Conservation (phyloP, 1,140 invertebrate species). For the Eupeodes corollae region DNA sequence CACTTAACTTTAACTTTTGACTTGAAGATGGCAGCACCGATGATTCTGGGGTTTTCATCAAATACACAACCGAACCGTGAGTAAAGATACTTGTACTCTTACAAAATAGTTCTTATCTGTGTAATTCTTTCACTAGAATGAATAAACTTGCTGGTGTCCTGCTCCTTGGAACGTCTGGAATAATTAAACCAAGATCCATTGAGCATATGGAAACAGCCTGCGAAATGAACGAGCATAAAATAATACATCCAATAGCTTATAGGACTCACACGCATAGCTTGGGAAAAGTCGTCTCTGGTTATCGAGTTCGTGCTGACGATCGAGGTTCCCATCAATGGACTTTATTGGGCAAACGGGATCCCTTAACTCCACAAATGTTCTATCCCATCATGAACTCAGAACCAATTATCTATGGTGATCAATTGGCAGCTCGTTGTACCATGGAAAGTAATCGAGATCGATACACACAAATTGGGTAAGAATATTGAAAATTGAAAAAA, state of each 20-base stretch:
- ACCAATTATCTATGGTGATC: conserved; percentile 55
- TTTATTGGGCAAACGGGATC: conserved; percentile 81
- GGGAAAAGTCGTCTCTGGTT: conserved; percentile 78
- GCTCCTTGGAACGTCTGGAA: conserved; percentile 70
- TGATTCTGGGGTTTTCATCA: conserved; percentile 67
- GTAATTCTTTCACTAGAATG: conserved; percentile 38
- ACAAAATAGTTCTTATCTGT: too few species aligned
- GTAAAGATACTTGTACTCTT: conserved; percentile 17
- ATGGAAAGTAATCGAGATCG: conserved; percentile 63
- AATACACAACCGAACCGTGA: conserved; percentile 65
- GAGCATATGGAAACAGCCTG: conserved; percentile 87
- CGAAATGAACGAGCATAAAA: conserved; percentile 64
- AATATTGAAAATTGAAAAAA: conserved; percentile 9
- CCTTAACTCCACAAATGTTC: conserved; percentile 91
- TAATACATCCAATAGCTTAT: conserved; percentile 89
- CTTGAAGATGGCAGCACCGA: conserved; percentile 60
- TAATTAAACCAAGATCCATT: conserved; percentile 53
- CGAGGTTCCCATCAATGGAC: conserved; percentile 59
- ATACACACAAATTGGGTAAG: conserved; percentile 68
- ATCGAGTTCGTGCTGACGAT: conserved; percentile 52
- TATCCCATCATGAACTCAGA: conserved; percentile 65
- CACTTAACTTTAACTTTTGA: conserved; percentile 1
- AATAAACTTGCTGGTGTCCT: conserved; percentile 78
- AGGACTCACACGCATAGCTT: conserved; percentile 86
- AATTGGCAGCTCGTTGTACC: conserved; percentile 79